A percentile compares a stretch with the other conserved stretches of the same genome.
Conservation (phyloP, 2,113 vertebrate species). For the Pelecanus crispus region DNA sequence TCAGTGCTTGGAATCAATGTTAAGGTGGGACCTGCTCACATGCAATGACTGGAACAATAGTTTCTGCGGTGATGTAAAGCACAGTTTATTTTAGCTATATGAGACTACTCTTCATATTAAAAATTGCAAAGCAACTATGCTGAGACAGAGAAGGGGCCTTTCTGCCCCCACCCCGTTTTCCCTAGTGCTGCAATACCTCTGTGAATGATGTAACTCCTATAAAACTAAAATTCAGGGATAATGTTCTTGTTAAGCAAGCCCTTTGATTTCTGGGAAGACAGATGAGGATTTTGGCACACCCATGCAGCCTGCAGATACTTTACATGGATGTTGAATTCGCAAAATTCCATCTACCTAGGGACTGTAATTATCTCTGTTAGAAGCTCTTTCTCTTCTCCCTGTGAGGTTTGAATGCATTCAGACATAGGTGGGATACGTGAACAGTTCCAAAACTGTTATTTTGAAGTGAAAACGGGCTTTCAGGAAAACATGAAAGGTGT, state of each 20-base stretch:
- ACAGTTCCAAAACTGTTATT: background rate
- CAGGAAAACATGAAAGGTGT: background rate
- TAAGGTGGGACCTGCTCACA: background rate
- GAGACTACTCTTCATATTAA: background rate
- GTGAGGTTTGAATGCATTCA: background rate
- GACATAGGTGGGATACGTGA: background rate
- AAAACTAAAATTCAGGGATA: background rate
- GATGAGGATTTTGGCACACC: constrained; percentile 2
- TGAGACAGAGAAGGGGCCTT: background rate
- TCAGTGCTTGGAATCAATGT: background rate
- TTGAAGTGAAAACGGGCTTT: background rate
- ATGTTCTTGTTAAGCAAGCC: background rate
- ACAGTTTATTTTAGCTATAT: background rate
- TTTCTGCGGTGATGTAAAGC: background rate
- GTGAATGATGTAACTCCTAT: background rate
- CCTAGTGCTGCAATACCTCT: background rate
- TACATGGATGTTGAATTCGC: background rate
- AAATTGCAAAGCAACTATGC: background rate
- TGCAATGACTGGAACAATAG: background rate
- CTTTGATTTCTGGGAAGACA: constrained; percentile 17
- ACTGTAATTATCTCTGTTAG: background rate
- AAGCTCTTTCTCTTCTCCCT: background rate
- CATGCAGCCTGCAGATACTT: background rate
- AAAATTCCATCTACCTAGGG: background rate
- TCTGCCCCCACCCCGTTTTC: background rate